Base-by-base conservation (phyloP, 2,113 vertebrate species). In the Epinephelus fuscoguttatus region DNA sequence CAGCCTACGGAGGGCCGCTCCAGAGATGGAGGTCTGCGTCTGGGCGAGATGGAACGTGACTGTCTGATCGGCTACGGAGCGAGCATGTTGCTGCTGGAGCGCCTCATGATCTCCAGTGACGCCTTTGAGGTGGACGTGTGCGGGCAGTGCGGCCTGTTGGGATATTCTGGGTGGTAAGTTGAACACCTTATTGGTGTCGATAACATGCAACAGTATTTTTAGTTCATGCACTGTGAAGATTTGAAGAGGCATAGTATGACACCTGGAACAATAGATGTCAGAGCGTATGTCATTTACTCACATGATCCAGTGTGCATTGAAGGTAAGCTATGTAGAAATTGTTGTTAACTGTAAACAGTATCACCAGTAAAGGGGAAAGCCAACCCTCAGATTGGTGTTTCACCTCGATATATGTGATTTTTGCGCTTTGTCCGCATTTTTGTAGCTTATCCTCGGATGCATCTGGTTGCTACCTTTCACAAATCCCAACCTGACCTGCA, bases 41-140 rank as follows among this genome's bases (percentile, higher is more conserved):
- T 99, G 77, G 98, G 98, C 45, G 98, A 99, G 93, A 99, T 99
- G 98, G 98, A 99, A 70, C 96, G 98, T 0, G 98, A 99, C 89
- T 99, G 98, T 90, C 94, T 99, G 94, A 99, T 99, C 30, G 98
- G 98, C 73, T 99, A 99, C 19, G 98, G 98, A 83, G 98, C 98
- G 64, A 99, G 98, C 89, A 99, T 99, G 98, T 94, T 99, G 53
- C 88, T 99, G 14, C 78, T 99, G 86, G 98, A 99, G 93, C 96
- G 98, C 21, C 96, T 99, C 77, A 99, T 99, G 98, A 99, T 99
- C 94, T 99, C 98, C 89, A 99, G 98, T 9, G 98, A 99, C 40
- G 98, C 98, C 74, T 99, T 99, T 64, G 97, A 99, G 93, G 98
- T 99, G 84, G 98, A 99, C 19, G 98, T 99, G 63, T 99, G 98